Evolutionary conservation across 2,888 invertebrate species (phyloP), one percentile per base, ranked within the genome.

Genomic region (Cacoxenus indagator): DNA sequence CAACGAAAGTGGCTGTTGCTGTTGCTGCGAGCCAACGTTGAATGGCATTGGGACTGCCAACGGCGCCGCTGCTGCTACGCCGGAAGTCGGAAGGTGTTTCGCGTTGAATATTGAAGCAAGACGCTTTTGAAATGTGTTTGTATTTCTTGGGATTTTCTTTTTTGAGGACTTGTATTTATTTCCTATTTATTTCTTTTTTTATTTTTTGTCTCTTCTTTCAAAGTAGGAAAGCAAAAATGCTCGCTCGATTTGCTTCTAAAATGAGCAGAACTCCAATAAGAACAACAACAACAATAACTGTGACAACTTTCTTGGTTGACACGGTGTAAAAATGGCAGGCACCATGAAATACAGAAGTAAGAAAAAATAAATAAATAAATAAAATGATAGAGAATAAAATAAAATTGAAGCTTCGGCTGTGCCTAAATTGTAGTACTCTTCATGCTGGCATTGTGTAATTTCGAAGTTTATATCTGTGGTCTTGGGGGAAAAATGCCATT

Each of bases 81-180:
- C 55, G 27, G 55, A 55, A 55, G 55, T 19, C 55, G 55, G 55
- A 55, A 55, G 55, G 55, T 55, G 55, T 55, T 19, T 14, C 17
- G 26, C 55, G 4, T 19, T 27, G 55, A 55, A 26, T 26, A 14
- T 17, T 11, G 26, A 55, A n/a, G 26, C 55, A 55, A 11, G n/a
- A n/a, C n/a, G n/a, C n/a, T n/a, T 55, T 55, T 55, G 55, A 27
- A 55, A 55, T 55, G 22, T 27, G 24, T 55, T 55, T 55, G 24
- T 55, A 51, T 55, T 26, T 14, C 55, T 55, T 55, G 55, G 24
- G 14, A 27, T 55, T 51, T 22, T 37, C 14, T 37, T 11, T 37
- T 4, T n/a, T 1, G 14, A 37, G n/a, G n/a, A n/a, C n/a, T n/a
- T n/a, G n/a, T 37, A 11, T 37, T 37, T 37, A 11, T 55, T 54